Evolutionary conservation across 2,888 invertebrate genomes (phyloP), one percentile per base, ranked within the genome.

Genomic region (Epistrophe grossulariae): DNA sequence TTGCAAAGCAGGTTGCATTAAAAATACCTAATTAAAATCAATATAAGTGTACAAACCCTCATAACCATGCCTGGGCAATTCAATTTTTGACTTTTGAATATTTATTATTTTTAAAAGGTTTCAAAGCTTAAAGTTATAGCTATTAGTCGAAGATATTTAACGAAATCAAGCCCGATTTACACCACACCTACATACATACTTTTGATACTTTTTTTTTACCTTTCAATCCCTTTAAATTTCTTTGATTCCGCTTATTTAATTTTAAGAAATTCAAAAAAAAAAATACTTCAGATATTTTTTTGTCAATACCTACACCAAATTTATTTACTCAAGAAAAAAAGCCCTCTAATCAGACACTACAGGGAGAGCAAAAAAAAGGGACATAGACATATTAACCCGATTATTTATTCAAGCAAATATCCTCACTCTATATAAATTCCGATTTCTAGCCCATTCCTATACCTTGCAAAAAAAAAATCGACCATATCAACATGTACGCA

Each of bases 401-500:
- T 80, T 80, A 74, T 68, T 74, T 80, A 68, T 80, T 74, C 80
- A 60, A 74, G 68, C 66, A 59, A 59, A 79, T 40, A 73, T 40
- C 50, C 59, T 35, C 40, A 50, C 73, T 59, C 11, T 13, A 24
- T 24, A 24, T 24, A 35, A 43, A 79, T 71, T 79, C 50, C 31
- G 8, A 59, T 55, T 71, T 52, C 17, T n/a, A 8, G 52, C 19
- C 68, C 38, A 70, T 48, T 31, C 7, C 24, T n/a, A 38, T 52
- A 38, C 68, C 38, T 70, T 24, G 19, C n/a, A n/a, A 52, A 52
- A 62, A 50, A 59, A 77, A n/a, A 77, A n/a, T 40, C 68, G 55
- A 70, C 70, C 52, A 40, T 70, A 70, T 70, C 70, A 70, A 70
- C 52, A 70, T 64, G 57, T 38, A 62, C 50, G 40, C 79, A 79